Conservation (phyloP, 2,888 invertebrate genomes). For the Lamellibrachia satsuma region DNA sequence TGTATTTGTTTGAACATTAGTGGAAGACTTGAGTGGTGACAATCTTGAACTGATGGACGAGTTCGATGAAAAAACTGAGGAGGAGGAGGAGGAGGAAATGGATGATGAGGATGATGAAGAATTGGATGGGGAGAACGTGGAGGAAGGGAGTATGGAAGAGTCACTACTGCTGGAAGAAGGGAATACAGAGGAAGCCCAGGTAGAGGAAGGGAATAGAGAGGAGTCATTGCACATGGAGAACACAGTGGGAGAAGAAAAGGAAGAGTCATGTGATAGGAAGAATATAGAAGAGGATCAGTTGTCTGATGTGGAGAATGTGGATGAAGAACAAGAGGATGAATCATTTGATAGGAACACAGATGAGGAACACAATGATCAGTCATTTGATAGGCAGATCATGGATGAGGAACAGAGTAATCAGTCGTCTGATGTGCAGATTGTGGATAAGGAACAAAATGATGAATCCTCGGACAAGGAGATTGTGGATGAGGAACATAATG, state of each 20-base stretch:
- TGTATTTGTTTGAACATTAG: not conserved
- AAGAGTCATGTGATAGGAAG: not conserved
- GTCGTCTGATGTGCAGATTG: not conserved
- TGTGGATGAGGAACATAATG: not conserved
- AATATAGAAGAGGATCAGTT: not conserved
- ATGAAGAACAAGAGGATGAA: not conserved
- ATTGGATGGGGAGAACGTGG: not conserved
- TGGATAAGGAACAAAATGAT: not conserved
- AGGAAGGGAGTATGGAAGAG: not conserved
- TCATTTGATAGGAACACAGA: not conserved
- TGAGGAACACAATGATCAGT: not conserved
- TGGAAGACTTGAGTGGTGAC: not conserved
- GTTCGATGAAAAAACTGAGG: not conserved
- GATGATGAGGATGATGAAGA: not conserved
- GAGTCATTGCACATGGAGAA: not conserved
- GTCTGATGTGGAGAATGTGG: not conserved
- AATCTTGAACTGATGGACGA: not conserved
- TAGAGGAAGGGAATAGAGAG: not conserved
- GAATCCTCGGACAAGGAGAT: not conserved
- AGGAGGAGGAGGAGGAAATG: not conserved
- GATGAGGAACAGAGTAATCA: not conserved
- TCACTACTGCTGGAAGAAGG: not conserved
- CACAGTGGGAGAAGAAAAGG: not conserved
- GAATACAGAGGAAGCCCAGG: not conserved
- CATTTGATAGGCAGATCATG: not conserved